Percentiles rank a stretch among this genome's conserved stretches.
These are phyloP conservation scores for Chlorops oryzae DNA, from an alignment of 1,140 invertebrate species.

Conservation along the genomic window DNA sequence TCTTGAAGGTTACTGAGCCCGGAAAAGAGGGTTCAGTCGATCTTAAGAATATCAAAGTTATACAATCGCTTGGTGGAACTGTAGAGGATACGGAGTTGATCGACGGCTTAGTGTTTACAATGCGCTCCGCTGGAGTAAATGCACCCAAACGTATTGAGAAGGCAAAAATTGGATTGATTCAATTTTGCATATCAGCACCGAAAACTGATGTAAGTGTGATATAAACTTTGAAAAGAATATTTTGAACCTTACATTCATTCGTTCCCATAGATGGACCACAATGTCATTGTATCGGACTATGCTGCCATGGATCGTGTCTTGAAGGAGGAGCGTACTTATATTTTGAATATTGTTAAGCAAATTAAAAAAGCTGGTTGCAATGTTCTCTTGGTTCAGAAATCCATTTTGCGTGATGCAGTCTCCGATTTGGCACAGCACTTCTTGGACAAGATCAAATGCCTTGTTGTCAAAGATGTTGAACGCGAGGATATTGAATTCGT, in stretches of 20 bases:
- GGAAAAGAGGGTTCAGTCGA: conserved; percentile 59
- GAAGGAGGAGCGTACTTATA: conserved; percentile 97
- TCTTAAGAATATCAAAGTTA: conserved; percentile 87
- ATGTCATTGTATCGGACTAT: conserved; percentile 96
- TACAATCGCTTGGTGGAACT: conserved; percentile 93
- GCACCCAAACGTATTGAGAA: conserved; percentile 93
- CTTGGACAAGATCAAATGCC: conserved; percentile 97
- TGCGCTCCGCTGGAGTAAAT: conserved; percentile 81
- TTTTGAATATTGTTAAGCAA: conserved; percentile 97
- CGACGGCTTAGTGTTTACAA: conserved; percentile 90
- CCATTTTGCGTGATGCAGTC: conserved; percentile 94
- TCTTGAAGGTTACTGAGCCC: conserved; percentile 72
- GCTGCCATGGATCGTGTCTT: conserved; percentile 97
- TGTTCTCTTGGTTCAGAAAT: conserved; percentile 97
- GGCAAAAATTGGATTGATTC: conserved; percentile 97
- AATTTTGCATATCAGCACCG: conserved; percentile 99
- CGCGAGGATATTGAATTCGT: conserved; percentile 97
- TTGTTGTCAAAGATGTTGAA: conserved; percentile 98
- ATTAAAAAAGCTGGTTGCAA: conserved; percentile 98
- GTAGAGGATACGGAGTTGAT: conserved; percentile 97
- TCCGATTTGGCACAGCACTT: conserved; percentile 97
- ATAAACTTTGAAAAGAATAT: neutral
- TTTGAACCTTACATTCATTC: neutral
- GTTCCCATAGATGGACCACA: conserved; percentile 90
- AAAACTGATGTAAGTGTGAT: conserved; percentile 86